These are phyloP conservation scores for Theocolax elegans DNA, from an alignment of 1,140 invertebrate species.

Conservation along the genomic window DNA sequence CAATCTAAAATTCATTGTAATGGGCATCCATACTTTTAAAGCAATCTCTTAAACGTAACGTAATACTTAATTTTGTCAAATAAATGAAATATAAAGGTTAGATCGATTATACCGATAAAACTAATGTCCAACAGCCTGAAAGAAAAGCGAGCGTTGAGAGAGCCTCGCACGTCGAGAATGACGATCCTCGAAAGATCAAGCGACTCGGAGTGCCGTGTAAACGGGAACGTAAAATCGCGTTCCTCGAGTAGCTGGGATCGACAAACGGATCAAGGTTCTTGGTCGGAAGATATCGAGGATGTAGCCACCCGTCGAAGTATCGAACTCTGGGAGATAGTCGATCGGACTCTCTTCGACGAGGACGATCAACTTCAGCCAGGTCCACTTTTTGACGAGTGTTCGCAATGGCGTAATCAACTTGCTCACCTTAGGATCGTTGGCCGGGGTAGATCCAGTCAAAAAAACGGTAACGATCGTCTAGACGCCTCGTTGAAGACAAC, in stretches of 20 bases:
- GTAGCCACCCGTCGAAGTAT: conserved; percentile 52
- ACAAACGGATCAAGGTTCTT: conserved; percentile 47
- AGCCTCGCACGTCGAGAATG: not conserved
- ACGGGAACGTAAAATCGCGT: not conserved
- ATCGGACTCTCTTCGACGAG: conserved; percentile 58
- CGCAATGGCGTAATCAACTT: conserved; percentile 60
- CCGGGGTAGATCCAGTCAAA: too few relatives aligned
- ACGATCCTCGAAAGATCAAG: not conserved
- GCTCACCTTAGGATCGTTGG: conserved; percentile 52
- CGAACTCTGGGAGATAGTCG: conserved; percentile 57
- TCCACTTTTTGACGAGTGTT: conserved; percentile 55
- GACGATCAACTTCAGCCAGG: conserved; percentile 42
- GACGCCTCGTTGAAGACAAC: too few relatives aligned
- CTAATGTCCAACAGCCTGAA: too few relatives aligned
- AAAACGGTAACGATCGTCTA: too few relatives aligned
- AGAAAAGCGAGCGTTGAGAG: not conserved
- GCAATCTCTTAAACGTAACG: too few relatives aligned
- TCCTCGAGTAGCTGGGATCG: conserved; percentile 42
- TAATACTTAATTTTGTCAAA: too few relatives aligned
- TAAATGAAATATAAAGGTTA: too few relatives aligned
- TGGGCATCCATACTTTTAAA: too few relatives aligned
- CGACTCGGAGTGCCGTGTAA: not conserved
- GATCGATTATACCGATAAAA: too few relatives aligned
- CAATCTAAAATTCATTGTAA: too few relatives aligned
- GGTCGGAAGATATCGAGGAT: conserved; percentile 58